A percentile compares a stretch with the other conserved stretches of the same genome.
Evolutionary conservation across 2,888 invertebrate genomes (phyloP).

Genomic region (Yponomeuta plumbellus): DNA sequence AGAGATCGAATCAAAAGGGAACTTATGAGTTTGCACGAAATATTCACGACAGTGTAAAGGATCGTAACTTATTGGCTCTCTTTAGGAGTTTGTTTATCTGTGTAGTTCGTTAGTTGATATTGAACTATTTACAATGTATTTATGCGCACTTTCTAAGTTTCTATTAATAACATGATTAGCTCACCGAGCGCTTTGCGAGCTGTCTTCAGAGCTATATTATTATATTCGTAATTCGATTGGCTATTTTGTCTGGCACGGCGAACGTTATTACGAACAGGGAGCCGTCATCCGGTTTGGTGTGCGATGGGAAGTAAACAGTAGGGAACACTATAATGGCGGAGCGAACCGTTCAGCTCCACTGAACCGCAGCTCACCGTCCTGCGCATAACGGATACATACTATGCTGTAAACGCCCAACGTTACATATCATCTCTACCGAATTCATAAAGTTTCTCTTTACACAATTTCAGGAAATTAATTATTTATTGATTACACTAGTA

Average conservation of each 20-base stretch:
- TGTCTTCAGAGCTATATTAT: constrained; percentile 28
- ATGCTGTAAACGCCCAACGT: constrained; percentile 24
- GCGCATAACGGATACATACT: constrained; percentile 65
- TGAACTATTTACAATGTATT: constrained; percentile 26
- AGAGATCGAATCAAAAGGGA: too few relatives aligned
- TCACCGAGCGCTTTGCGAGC: constrained; percentile 51
- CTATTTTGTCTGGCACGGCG: constrained; percentile 2
- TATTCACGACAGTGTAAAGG: too few relatives aligned
- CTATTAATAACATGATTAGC: constrained; percentile 39
- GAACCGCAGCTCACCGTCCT: constrained; percentile 62
- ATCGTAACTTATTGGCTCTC: too few relatives aligned
- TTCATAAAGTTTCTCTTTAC: neutral
- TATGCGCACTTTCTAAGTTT: constrained; percentile 57
- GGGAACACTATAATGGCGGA: constrained; percentile 28
- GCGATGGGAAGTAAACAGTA: constrained; percentile 30
- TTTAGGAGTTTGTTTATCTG: too few relatives aligned
- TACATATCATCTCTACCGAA: neutral
- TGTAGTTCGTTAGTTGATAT: neutral
- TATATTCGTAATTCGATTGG: neutral
- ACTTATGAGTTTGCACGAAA: too few relatives aligned
- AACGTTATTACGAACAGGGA: neutral
- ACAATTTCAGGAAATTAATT: neutral
- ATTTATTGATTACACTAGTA: too few relatives aligned
- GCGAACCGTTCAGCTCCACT: constrained; percentile 67
- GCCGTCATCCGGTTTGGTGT: neutral